Evolutionary conservation across 2,888 invertebrate genomes (phyloP).

Genomic region (Coecobrya sp.): DNA sequence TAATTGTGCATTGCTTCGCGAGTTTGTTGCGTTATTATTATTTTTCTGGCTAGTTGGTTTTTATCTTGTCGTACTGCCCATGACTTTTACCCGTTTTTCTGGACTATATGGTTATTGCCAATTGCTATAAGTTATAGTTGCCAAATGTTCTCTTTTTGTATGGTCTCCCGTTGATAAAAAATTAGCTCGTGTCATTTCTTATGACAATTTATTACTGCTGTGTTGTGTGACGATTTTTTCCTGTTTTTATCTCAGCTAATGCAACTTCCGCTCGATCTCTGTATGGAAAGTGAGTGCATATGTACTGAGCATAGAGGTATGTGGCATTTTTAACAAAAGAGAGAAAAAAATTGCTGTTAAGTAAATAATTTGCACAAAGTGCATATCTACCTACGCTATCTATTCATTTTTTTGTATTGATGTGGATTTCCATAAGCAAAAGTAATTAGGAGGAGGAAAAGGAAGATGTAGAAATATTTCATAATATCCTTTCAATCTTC

Average conservation of each 20-base stretch:
- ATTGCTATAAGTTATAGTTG: neutral
- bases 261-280: neutral
- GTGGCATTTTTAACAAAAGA: too few species aligned
- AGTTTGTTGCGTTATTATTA: neutral
- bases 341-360: too few species aligned
- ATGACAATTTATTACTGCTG: conserved; percentile 26
- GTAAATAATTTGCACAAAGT: too few species aligned
- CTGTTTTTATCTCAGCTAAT: neutral
- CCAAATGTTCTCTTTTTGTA: conserved; percentile 6
- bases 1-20: conserved; percentile 2
- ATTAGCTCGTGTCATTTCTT: conserved; percentile 54
- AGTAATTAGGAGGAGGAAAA: neutral
- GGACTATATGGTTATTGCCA: neutral
- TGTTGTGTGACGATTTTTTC: neutral
- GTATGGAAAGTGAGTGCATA: neutral
- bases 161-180: conserved; percentile 68
- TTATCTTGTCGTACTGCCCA: neutral
- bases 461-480: neutral
- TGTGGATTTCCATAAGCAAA: neutral
- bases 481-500: neutral
- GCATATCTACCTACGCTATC: too few species aligned
- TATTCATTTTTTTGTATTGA: neutral
- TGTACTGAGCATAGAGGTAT: neutral
- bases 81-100: neutral
- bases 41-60: neutral